Base-by-base conservation (phyloP, 1,140 invertebrate species). In the Centruroides vittatus region DNA sequence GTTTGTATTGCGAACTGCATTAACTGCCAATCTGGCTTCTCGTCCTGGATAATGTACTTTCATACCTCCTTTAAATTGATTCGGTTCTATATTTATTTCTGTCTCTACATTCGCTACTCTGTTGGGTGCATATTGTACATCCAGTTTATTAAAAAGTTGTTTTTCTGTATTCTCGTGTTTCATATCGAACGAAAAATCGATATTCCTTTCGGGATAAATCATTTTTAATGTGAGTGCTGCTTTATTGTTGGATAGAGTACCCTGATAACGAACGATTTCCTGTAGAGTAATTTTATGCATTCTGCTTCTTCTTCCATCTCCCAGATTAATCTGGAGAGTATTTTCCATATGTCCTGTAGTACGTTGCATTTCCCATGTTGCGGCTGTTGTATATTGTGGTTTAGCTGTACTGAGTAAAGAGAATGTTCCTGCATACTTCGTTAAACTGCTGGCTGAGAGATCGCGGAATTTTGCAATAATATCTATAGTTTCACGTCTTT, bases 311-410 rank as follows among this genome's bases (percentile, higher is more conserved):
- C 46, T 52, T 35, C 61, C 61, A 60, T 65, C 64, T n/a, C 64
- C 64, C 34, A 65, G n/a, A 34, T 51, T 36, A 3, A 65, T 4
- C 4, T 53, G 13, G 11, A 65, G 13, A 41, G 52, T 64, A 58
- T 72, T 72, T 59, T 73, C 71, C 35, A 66, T 63, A 52, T 69
- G 72, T 3, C 69, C 68, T 7, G 54, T 49, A 48, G 66, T 70
- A 9, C 36, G 61, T 60, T 69, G 67, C 3, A 62, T 66, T 12
- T 73, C 70, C 62, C 66, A 72, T 0, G 52, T 46, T n/a, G 69
- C 56, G 35, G 70, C 67, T 3, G 67, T 55, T 23, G 68, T 67
- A 35, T 62, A 63, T 34, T 70, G 68, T 3, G 70, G 70, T 47
- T 61, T 69, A 9, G 66, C 58, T 9, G 70, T 63, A 41, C 57